Conservation (phyloP, 1,140 invertebrate genomes). For the Psix sp. region DNA sequence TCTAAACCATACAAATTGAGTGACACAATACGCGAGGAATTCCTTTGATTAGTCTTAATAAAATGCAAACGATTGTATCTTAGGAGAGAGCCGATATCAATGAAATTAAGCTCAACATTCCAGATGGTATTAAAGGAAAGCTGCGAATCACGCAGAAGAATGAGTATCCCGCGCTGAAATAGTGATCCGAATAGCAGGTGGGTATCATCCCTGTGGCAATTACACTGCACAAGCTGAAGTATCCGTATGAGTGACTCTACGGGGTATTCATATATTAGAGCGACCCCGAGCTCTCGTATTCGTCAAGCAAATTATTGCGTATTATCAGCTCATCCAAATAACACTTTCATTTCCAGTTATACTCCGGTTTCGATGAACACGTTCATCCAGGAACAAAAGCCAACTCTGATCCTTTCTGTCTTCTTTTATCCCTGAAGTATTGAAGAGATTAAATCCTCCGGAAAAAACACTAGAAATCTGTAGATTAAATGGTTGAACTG, state of each 20-base stretch:
- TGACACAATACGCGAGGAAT: slow-evolving; percentile 28
- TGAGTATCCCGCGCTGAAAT: slow-evolving; percentile 49
- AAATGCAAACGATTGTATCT: slow-evolving; percentile 45
- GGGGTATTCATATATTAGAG: slow-evolving; percentile 67
- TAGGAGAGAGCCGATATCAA: slow-evolving; percentile 46
- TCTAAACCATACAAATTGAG: slow-evolving; percentile 6
- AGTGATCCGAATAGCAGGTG: slow-evolving; percentile 59
- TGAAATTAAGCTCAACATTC: slow-evolving; percentile 64
- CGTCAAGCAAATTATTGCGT: too few species aligned
- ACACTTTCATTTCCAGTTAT: too few species aligned
- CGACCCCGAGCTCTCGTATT: slow-evolving; percentile 32
- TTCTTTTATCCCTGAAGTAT: too few species aligned
- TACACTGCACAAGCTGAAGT: slow-evolving; percentile 68
- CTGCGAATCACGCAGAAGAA: slow-evolving; percentile 50
- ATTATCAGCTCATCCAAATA: too few species aligned
- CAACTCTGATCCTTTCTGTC: too few species aligned
- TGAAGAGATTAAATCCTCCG: too few species aligned
- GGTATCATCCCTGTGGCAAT: slow-evolving; percentile 64
- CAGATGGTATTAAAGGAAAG: slow-evolving; percentile 49
- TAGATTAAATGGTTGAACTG: too few species aligned
- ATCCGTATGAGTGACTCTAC: slow-evolving; percentile 60
- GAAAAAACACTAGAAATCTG: too few species aligned
- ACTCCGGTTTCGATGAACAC: too few species aligned
- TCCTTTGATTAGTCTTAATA: slow-evolving; percentile 42
- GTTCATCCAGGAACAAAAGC: too few species aligned